Conservation (phyloP, 1,140 invertebrate genomes). For the Littorina saxatilis region DNA sequence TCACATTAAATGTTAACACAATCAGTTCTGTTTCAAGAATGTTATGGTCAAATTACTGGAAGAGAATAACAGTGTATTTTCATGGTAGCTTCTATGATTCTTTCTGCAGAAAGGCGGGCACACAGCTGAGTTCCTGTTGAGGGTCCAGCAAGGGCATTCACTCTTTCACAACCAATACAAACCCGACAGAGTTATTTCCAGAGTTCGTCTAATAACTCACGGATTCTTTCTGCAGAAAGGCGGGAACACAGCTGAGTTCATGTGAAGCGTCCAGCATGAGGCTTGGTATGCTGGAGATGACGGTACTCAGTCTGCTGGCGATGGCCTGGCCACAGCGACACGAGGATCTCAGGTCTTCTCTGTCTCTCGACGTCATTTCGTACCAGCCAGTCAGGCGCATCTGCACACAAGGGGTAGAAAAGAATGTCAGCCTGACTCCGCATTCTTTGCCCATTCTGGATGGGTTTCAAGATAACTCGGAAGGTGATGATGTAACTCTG, state of each 20-base stretch:
- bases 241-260: conserved; percentile 13
- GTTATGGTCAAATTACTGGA: too few species aligned
- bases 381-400: not conserved
- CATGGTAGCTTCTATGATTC: not conserved
- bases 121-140: not conserved
- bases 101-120: not conserved
- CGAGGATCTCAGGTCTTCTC: not conserved
- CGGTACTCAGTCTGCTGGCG: not conserved
- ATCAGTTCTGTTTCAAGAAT: too few species aligned
- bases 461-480: too few species aligned
- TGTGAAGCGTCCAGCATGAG: conserved; percentile 16
- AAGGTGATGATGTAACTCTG: too few species aligned
- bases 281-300: not conserved
- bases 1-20: not conserved
- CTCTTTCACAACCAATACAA: too few species aligned
- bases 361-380: not conserved
- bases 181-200: too few species aligned
- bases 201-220: too few species aligned
- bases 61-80: not conserved
- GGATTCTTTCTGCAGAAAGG: not conserved
- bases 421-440: too few species aligned
- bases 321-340: conserved; percentile 2
- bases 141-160: too few species aligned
- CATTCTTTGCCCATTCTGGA: too few species aligned
- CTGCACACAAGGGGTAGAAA: not conserved